Evolutionary conservation across 2,797 vertebrate genomes (phyloP), one percentile per base, ranked within the genome.

Genomic region (Petrocephalus schoutedeni): DNA sequence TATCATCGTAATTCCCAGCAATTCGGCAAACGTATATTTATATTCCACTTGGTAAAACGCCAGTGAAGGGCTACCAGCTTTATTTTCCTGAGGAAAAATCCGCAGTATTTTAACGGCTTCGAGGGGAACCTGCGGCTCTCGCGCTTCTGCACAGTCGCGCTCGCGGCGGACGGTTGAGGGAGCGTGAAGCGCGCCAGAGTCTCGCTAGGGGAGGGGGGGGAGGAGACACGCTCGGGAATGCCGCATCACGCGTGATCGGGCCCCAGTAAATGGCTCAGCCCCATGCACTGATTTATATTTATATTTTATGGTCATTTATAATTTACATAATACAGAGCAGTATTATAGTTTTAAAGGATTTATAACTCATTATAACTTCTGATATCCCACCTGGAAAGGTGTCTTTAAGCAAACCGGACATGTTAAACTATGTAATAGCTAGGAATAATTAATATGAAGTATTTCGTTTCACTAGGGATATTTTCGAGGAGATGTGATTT

Each of bases 1-100:
- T 64, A 88, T 12, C 77, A 74, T 91, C 90, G 90, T 91, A 77
- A 89, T 16, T 80, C 14, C 89, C 28, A 85, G 53, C n/a, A 85
- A 85, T 36, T 57, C 1, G 12, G 54, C 23, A 14, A 58, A 58
- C 28, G 51, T 59, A 58, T 57, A 36, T 36, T 41, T 57, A 56
- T 56, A 85, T 56, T 84, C 82, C 82, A 84, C 41, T 80, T n/a
- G 41, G 74, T 80, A 28, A 54, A 54, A 51, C 45, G 80, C 21
- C 67, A 12, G 21, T 53, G 23, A 23, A 7, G 9, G 28, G 45
- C 7, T 21, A 28, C 4, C 51, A 21, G 19, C 9, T 54, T 84
- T 84, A 53, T 84, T 54, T 54, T 84, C 80, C 80, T 2, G 45
- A 53, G 21, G 4, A 54, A 84, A 54, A 84, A 16, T 16, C 12